Percentiles rank a stretch among this genome's conserved stretches.
These are phyloP conservation scores for Pycnomerus fuliginosus DNA, from an alignment of 2,888 invertebrate genomes.

Conservation along the genomic window DNA sequence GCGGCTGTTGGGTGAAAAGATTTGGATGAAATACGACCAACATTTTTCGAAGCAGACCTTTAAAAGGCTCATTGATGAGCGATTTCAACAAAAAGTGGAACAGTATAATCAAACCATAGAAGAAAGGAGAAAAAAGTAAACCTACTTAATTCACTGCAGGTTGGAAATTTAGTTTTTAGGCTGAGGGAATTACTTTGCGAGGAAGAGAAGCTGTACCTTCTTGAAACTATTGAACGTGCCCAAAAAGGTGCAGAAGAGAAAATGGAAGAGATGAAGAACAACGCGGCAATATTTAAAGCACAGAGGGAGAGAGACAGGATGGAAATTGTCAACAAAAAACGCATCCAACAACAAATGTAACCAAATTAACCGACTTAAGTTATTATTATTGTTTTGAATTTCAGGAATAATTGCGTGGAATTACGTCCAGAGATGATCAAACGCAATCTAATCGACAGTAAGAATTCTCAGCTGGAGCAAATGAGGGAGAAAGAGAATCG, in stretches of 20 bases:
- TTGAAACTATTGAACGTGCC: slow-evolving; percentile 57
- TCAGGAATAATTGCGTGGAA: slow-evolving; percentile 50
- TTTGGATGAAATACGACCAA: slow-evolving; percentile 36
- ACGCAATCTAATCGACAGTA: slow-evolving; percentile 56
- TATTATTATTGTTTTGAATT: slow-evolving; percentile 3
- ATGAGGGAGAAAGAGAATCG: slow-evolving; percentile 61
- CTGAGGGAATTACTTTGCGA: slow-evolving; percentile 51
- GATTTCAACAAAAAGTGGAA: slow-evolving; percentile 39
- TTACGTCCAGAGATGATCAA: slow-evolving; percentile 54
- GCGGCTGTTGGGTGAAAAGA: slow-evolving; percentile 26
- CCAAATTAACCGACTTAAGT: slow-evolving; percentile 1
- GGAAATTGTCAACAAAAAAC: slow-evolving; percentile 52
- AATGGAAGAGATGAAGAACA: slow-evolving; percentile 56
- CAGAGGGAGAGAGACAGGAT: slow-evolving; percentile 58
- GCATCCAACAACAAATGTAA: slow-evolving; percentile 49
- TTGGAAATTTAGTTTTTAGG: slow-evolving; percentile 39
- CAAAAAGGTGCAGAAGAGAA: slow-evolving; percentile 55
- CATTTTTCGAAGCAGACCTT: slow-evolving; percentile 38
- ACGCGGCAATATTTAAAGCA: slow-evolving; percentile 53
- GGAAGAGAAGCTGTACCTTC: slow-evolving; percentile 58
- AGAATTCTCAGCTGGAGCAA: slow-evolving; percentile 60
- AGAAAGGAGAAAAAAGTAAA: slow-evolving; percentile 51
- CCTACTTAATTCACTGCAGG: slow-evolving; percentile 3
- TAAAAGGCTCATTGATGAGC: slow-evolving; percentile 37
- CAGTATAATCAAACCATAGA: slow-evolving; percentile 43